Evolutionary conservation across 1,140 invertebrate genomes (phyloP), one percentile per base, ranked within the genome.

Genomic region (Achatina immaculata): DNA sequence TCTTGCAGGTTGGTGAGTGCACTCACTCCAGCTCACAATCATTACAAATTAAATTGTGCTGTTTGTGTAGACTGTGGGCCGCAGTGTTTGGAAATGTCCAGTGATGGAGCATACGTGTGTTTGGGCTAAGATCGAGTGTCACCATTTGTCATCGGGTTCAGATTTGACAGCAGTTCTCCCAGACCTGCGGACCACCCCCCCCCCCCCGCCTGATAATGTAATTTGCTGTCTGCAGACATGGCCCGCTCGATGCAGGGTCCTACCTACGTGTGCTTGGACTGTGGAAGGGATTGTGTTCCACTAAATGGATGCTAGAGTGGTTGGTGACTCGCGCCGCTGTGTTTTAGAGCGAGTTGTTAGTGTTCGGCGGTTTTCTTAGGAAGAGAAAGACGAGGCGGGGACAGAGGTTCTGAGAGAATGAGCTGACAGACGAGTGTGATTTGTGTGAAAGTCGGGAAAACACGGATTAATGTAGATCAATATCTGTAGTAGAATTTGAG

Each of bases 31-130:
- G n/a, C 28, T 28, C 58, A 62, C 28, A 73, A 73, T 73, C 71
- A 48, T 51, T 73, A 31, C 43, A 73, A 73, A 73, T 73, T 73
- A 45, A 73, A 45, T 73, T 73, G 71, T 48, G 42, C 42, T 73
- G 71, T 73, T 48, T 73, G n/a, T n/a, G n/a, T n/a, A n/a, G n/a
- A n/a, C n/a, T 48, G 38, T 16, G 28, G 71, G 31, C 9, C 19
- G 3, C 68, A 19, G n/a, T 28, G 24, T 73, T 73, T 42, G 48
- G 71, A 48, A 73, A 73, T 48, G 42, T 38, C 11, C 40, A 7
- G 28, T 28, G 42, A 1, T 62, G 58, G 28, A 2, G 19, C 71
- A 24, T 42, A 42, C 71, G 48, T 73, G 71, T 73, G 71, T 24
- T 31, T 6, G 28, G 43, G 38, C 71, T n/a, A 43, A 34, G 71